These are phyloP conservation scores for Busseola fusca DNA, from an alignment of 2,888 invertebrate genomes.

Conservation along the genomic window DNA sequence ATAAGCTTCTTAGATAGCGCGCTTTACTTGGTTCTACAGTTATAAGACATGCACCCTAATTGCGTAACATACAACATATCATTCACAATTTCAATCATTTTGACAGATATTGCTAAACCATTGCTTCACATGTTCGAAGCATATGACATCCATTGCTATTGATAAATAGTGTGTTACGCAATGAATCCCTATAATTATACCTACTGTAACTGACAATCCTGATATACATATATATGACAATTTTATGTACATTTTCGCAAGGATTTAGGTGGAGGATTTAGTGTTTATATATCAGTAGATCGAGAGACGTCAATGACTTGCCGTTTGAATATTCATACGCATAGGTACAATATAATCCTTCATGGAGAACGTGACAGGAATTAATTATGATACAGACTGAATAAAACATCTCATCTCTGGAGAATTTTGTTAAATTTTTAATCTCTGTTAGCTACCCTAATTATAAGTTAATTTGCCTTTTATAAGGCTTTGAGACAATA, in stretches of 20 bases:
- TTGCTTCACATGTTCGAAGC: too few relatives aligned
- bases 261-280: conserved; percentile 45
- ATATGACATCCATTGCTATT: too few relatives aligned
- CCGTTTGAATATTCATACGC: conserved; percentile 76
- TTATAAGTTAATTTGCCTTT: conserved; percentile 48
- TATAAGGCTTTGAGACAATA: conserved; percentile 26
- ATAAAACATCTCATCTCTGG: conserved; percentile 61
- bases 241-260: conserved; percentile 39
- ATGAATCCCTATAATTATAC: too few relatives aligned
- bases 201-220: conserved; percentile 5
- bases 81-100: too few relatives aligned
- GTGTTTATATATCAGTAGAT: conserved; percentile 54
- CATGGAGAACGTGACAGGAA: conserved; percentile 68
- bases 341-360: conserved; percentile 67
- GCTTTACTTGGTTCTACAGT: conserved; percentile 25
- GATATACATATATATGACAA: conserved; percentile 15
- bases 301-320: conserved; percentile 54
- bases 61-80: too few relatives aligned
- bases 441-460: conserved; percentile 53
- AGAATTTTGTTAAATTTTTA: conserved; percentile 52
- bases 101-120: too few relatives aligned
- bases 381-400: conserved; percentile 65
- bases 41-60: neutral
- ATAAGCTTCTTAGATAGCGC: conserved; percentile 18
- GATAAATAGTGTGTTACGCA: too few relatives aligned